phyloP scores from a whole-genome alignment of 1,140 invertebrate genomes.

The Drosophila ogumai region DNA sequence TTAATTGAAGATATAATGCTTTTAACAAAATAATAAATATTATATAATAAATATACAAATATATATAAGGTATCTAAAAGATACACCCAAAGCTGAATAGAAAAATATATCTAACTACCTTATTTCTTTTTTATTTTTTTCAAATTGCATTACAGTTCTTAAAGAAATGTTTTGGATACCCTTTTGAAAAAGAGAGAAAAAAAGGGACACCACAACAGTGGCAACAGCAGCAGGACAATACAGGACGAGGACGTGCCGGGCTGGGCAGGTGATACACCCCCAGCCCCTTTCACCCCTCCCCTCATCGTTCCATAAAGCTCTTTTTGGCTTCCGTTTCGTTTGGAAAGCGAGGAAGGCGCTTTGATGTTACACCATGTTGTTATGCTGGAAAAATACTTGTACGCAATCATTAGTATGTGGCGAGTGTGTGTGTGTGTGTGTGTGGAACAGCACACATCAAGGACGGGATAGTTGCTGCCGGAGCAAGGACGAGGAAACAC shows the following conservation, averaged over 20 bases:
- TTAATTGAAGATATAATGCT: neutral
- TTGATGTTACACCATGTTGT: constrained; percentile 77
- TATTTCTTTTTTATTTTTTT: neutral
- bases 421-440: neutral
- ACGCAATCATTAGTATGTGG: constrained; percentile 54
- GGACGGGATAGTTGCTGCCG: constrained; percentile 24
- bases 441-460: constrained; percentile 8
- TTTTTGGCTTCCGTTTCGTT: constrained; percentile 65
- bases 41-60: neutral
- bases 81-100: neutral
- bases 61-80: neutral
- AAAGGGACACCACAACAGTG: neutral
- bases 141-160: neutral
- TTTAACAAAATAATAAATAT: neutral
- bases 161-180: neutral
- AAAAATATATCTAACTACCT: too few relatives aligned
- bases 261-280: neutral
- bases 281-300: neutral
- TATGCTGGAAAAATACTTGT: constrained; percentile 76
- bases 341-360: constrained; percentile 50
- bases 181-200: constrained; percentile 1
- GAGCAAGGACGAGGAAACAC: constrained; percentile 1
- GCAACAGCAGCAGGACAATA: constrained; percentile 15
- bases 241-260: constrained; percentile 10
- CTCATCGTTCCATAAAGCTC: constrained; percentile 13